phyloP scores from a whole-genome alignment of 53 echinoderm and acorn worm species.

The Hippasteria phrygiana region DNA sequence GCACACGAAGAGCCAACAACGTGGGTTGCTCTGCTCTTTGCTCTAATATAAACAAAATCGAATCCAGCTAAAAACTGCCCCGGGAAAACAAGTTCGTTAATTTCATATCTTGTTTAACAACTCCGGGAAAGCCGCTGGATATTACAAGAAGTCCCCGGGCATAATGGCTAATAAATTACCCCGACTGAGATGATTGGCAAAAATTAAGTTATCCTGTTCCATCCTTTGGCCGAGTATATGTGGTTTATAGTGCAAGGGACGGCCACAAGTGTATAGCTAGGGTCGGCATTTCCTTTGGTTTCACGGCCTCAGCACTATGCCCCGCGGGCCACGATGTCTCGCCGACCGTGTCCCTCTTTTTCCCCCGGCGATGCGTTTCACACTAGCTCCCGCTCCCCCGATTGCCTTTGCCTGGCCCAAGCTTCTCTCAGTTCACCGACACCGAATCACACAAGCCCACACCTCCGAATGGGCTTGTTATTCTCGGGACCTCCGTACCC shows the following conservation, averaged over 20 bases:
- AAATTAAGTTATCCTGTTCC: conserved; percentile 57
- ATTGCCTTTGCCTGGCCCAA: conserved; percentile 30
- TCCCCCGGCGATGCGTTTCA: conserved; percentile 42
- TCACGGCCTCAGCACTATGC: background rate
- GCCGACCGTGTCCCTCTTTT: conserved; percentile 5
- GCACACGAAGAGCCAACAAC: no score
- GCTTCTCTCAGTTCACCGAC: conserved; percentile 58
- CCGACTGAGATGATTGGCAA: conserved; percentile 46
- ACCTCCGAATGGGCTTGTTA: conserved; percentile 48
- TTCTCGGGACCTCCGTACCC: background rate
- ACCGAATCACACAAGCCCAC: conserved; percentile 7
- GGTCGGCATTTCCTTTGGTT: conserved; percentile 53
- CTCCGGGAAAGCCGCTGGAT: conserved; percentile 18
- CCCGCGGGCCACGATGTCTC: conserved; percentile 3
- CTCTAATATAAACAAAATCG: background rate
- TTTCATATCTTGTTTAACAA: conserved; percentile 60
- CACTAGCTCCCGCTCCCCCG: conserved; percentile 39
- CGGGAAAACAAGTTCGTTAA: conserved; percentile 14
- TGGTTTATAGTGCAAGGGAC: background rate
- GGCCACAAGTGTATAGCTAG: conserved; percentile 9
- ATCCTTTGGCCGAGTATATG: background rate
- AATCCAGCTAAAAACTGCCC: background rate
- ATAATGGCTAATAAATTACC: conserved; percentile 68
- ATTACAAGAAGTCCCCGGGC: conserved; percentile 53
- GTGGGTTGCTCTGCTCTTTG: no score